phyloP scores from a whole-genome alignment of 1,140 invertebrate species.

The Oncopodura yosiiana region DNA sequence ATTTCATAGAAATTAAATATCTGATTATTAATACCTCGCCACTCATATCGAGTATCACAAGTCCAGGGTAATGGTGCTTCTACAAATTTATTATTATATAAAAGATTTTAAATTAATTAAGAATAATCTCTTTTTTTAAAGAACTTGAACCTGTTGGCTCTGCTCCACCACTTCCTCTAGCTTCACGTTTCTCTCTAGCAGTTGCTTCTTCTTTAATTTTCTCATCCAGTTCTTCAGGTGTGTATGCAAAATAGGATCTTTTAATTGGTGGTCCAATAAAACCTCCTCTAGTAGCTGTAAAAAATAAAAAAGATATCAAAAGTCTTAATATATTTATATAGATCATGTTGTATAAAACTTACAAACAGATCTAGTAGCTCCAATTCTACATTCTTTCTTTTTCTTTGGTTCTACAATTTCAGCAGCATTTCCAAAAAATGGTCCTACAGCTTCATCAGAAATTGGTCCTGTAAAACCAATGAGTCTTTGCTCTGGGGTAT shows the following conservation, averaged over 20 bases:
- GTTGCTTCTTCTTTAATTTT: constrained; percentile 18
- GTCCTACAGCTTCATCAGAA: constrained; percentile 17
- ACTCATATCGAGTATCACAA: constrained; percentile 22
- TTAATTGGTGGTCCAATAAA: constrained; percentile 23
- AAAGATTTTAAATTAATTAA: too few relatives aligned
- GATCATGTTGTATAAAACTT: background rate
- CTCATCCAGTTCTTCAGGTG: constrained; percentile 25
- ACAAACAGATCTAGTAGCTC: constrained; percentile 2
- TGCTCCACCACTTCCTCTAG: constrained; percentile 8
- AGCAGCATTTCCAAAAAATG: constrained; percentile 21
- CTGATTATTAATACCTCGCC: background rate
- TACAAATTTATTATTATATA: background rate
- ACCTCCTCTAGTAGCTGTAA: constrained; percentile 22
- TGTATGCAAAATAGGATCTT: constrained; percentile 28
- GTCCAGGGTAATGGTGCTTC: constrained; percentile 30
- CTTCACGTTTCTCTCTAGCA: constrained; percentile 10
- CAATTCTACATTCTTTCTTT: constrained; percentile 24
- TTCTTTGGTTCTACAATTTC: constrained; percentile 4
- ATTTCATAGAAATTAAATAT: background rate
- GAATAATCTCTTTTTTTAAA: too few relatives aligned
- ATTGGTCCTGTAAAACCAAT: constrained; percentile 5
- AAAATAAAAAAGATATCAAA: background rate
- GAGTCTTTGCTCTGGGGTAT: background rate
- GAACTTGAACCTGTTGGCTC: too few relatives aligned
- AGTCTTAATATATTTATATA: too few relatives aligned